Base-by-base conservation (phyloP, 1,140 invertebrate genomes). In the Phenacoccus solenopsis region DNA sequence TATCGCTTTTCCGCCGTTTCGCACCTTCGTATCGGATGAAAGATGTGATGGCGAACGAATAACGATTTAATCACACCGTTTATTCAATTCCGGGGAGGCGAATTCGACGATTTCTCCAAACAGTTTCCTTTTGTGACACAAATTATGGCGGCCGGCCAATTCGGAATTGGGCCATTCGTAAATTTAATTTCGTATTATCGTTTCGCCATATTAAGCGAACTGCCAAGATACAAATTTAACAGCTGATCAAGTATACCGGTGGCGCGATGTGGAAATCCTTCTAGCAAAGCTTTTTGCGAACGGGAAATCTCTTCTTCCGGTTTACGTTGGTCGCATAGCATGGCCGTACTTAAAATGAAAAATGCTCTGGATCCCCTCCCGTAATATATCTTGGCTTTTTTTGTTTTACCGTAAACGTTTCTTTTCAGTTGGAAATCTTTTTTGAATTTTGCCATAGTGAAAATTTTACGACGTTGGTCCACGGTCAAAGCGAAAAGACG, bases 221-320 rank as follows among this genome's bases (percentile, higher is more conserved):
- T 49, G 38, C 38, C 38, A 49, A 49, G 38, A 49, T 49, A 49
- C 38, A 49, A 49, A 49, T 49, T 49, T 49, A 49, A 49, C 38
- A 49, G 38, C 38, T 49, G 38, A 49, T 49, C 38, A 49, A 49
- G 38, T 49, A 49, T n/a, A 49, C 38, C 38, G 38, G 38, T n/a
- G 5, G 38, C 2, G n/a, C n/a, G n/a, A 32, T 5, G 38, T 49
- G 5, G 38, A n/a, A n/a, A 49, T 49, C 38, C 38, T 49, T 49
- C 38, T n/a, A 49, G 5, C 5, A 49, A 49, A 49, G 38, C 38
- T 49, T 49, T 49, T 49, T 49, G 38, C 38, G 20, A 49, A n/a
- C 38, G 16, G 38, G 38, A 49, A 49, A 49, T 49, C 38, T 49
- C 16, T 49, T 2, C 38, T 49, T 49, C 38, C 38, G 38, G 38